phyloP scores from a whole-genome alignment of 2,797 vertebrate species.

The Poeciliopsis presidionis region DNA sequence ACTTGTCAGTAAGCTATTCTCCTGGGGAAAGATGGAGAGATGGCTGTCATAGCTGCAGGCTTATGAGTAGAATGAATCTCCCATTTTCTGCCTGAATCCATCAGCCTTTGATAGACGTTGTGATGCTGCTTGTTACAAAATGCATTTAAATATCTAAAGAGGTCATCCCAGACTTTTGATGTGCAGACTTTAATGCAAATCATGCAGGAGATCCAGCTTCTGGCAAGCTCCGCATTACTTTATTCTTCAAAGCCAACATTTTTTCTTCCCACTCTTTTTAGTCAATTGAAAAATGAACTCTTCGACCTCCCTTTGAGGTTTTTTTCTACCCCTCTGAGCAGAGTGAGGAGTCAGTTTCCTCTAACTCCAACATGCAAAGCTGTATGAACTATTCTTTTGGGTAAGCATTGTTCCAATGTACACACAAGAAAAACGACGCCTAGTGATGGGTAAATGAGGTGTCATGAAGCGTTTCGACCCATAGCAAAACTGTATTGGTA shows the following conservation, averaged over 20 bases:
- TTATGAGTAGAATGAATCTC: constrained; percentile 50
- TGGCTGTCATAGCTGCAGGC: constrained; percentile 56
- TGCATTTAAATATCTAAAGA: constrained; percentile 95
- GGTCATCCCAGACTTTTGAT: constrained; percentile 92
- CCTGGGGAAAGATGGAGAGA: constrained; percentile 63
- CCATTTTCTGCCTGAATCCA: constrained; percentile 24
- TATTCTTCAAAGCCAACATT: constrained; percentile 83
- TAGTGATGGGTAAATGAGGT: too few species aligned
- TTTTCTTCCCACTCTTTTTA: constrained; percentile 74
- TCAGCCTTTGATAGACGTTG: constrained; percentile 90
- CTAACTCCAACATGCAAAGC: constrained; percentile 32
- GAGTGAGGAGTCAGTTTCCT: constrained; percentile 79
- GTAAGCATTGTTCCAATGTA: constrained; percentile 24
- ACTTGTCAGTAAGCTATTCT: constrained; percentile 66
- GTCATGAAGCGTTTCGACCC: too few species aligned
- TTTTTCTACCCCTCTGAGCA: constrained; percentile 67
- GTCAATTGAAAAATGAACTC: constrained; percentile 91
- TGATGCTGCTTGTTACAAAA: constrained; percentile 88
- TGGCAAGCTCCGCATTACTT: constrained; percentile 84
- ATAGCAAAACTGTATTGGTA: too few species aligned
- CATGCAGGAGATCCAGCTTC: constrained; percentile 86
- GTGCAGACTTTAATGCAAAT: constrained; percentile 96
- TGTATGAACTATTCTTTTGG: constrained; percentile 16
- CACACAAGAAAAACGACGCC: constrained; percentile 12
- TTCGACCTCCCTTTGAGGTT: constrained; percentile 90